These are phyloP conservation scores for Vicugna pacos DNA, from an alignment of 2,113 vertebrate species.

Conservation along the genomic window DNA sequence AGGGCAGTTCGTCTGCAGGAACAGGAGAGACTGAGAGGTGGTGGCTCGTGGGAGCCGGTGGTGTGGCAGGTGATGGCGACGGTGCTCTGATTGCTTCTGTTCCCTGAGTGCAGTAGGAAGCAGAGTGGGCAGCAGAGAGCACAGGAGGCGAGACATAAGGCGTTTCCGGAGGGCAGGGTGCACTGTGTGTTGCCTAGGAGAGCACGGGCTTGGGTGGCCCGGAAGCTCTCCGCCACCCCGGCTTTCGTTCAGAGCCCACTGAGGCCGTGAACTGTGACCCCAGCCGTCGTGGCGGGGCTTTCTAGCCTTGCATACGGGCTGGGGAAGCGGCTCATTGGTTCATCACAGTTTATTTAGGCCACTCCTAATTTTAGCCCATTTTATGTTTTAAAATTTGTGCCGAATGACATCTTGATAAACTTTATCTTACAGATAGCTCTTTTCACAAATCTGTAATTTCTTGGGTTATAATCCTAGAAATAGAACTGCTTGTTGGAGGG, in stretches of 20 bases:
- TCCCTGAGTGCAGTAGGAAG: slow-evolving; percentile 24
- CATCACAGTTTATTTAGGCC: background rate
- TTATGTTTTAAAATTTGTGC: background rate
- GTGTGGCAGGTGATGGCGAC: background rate
- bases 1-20: background rate
- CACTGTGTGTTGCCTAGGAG: background rate
- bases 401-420: background rate
- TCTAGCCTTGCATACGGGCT: background rate
- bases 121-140: background rate
- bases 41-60: background rate
- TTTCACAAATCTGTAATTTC: slow-evolving; percentile 2
- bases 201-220: background rate
- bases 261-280: background rate
- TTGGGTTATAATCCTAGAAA: slow-evolving; percentile 9
- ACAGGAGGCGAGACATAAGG: background rate
- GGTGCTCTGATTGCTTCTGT: background rate
- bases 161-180: background rate
- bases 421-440: slow-evolving; percentile 23
- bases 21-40: background rate
- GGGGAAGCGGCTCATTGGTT: background rate
- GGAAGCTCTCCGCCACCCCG: background rate
- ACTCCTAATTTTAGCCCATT: background rate
- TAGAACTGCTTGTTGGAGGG: background rate
- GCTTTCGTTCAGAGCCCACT: background rate
- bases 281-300: background rate